Base-by-base conservation (phyloP, 2,888 invertebrate species). In the Lysandra bellargus region DNA sequence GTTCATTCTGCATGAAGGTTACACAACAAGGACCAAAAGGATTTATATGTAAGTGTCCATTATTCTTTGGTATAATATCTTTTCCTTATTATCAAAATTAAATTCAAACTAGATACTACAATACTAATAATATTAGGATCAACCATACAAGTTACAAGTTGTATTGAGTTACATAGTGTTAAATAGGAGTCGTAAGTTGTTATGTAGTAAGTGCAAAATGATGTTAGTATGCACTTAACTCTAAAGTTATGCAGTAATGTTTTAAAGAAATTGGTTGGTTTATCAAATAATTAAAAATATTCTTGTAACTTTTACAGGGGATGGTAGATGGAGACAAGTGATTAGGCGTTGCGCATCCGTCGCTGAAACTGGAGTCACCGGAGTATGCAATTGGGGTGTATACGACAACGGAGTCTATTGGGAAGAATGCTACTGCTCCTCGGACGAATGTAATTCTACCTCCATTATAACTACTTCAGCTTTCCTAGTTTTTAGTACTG, bases 331-430 rank as follows among this genome's bases (percentile, higher is more conserved):
- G 98, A 95, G 98, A 61, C 98, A 98, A 90, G 98, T 98, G 0
- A 97, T 98, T 80, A 95, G 98, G 60, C 95, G 98, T 37, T 98
- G 98, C 91, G 98, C 98, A 1, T 98, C 98, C 0, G 98, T 98
- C 0, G 97, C 98, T 0, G 98, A 98, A 84, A 98, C 97, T 1
- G 98, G 98, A 81, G 98, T 98, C 0, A 98, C 99, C 0, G 98
- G 98, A 79, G 99, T 99, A 0, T 99, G 99, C 87, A 98, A 99
- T 87, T 99, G 99, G 99, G 98, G 98, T 30, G 98, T 99, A 79
- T 97, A 98, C 84, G 97, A 98, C 83, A 99, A 99, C 85, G 99
- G 99, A 3, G 98, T 98, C 0, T 99, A 99, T 89, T 98, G 98
- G 98, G 99, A 99, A 89, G 98, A 99, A 86, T 99, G 99, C 86